These are phyloP conservation scores for Cordilura impudica DNA, from an alignment of 2,888 invertebrate species.

Conservation along the genomic window DNA sequence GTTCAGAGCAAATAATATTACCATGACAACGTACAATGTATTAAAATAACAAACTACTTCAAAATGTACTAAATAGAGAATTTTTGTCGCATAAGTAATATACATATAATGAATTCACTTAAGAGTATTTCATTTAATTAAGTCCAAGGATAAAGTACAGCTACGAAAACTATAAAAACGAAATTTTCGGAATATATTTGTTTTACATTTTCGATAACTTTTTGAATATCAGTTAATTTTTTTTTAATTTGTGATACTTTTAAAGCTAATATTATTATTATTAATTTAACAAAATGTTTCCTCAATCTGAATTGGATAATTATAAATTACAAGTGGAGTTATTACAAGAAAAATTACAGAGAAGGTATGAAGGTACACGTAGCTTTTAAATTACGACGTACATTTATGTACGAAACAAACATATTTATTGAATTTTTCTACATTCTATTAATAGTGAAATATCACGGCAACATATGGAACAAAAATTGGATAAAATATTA, in stretches of 20 bases:
- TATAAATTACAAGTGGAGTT: constrained; percentile 77
- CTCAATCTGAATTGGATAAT: constrained; percentile 77
- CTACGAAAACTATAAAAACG: constrained; percentile 38
- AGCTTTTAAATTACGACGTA: background rate
- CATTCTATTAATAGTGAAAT: constrained; percentile 78
- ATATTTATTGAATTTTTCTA: background rate
- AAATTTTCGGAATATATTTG: constrained; percentile 15
- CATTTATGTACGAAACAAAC: too few relatives aligned
- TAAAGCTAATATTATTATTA: too few relatives aligned
- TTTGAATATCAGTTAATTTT: constrained; percentile 23
- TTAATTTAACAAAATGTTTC: constrained; percentile 70
- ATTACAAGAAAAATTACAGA: constrained; percentile 75
- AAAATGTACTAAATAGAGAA: constrained; percentile 28
- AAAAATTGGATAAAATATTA: constrained; percentile 80
- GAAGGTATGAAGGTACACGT: constrained; percentile 69
- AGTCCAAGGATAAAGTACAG: constrained; percentile 52
- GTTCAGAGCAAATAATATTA: background rate
- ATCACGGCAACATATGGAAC: constrained; percentile 79
- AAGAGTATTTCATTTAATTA: constrained; percentile 40
- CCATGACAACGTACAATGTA: constrained; percentile 40
- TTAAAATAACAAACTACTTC: constrained; percentile 54
- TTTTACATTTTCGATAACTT: constrained; percentile 38
- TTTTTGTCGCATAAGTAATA: constrained; percentile 48
- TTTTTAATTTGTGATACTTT: constrained; percentile 5
- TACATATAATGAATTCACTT: constrained; percentile 39